Evolutionary conservation across 1,140 invertebrate species (phyloP).

Genomic region (Potamilus streckersoni): DNA sequence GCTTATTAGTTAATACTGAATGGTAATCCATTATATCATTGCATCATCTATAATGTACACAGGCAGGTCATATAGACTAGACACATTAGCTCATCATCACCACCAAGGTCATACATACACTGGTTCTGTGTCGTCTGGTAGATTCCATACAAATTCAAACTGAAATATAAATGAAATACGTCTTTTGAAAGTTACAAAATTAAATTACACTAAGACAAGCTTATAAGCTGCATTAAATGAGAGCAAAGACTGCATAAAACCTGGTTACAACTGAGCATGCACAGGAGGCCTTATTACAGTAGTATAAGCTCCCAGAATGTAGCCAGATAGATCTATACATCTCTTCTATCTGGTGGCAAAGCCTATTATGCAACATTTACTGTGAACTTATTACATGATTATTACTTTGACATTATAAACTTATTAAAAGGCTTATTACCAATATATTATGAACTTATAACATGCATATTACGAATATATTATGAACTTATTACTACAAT

Average conservation of each 20-base stretch:
- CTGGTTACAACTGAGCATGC: background rate
- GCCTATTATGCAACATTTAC: too few relatives aligned
- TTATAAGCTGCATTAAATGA: background rate
- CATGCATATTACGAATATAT: too few relatives aligned
- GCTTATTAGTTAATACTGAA: too few relatives aligned
- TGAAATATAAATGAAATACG: slow-evolving; percentile 12
- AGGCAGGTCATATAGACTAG: slow-evolving; percentile 28
- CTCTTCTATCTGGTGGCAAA: too few relatives aligned
- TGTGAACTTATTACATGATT: too few relatives aligned
- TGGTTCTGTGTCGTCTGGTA: slow-evolving; percentile 40
- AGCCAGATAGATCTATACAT: background rate
- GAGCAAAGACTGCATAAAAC: background rate
- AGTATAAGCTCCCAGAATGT: background rate
- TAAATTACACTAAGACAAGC: background rate
- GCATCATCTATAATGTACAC: too few relatives aligned
- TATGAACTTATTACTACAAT: too few relatives aligned
- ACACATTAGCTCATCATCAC: background rate
- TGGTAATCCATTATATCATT: too few relatives aligned
- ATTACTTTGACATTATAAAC: too few relatives aligned
- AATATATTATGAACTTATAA: too few relatives aligned
- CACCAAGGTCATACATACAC: slow-evolving; percentile 27
- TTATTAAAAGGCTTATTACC: too few relatives aligned
- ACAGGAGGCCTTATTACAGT: background rate
- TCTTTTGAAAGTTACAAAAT: background rate
- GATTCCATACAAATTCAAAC: slow-evolving; percentile 43